These are phyloP conservation scores for Aricia agestis DNA, from an alignment of 1,140 invertebrate genomes.

Conservation along the genomic window DNA sequence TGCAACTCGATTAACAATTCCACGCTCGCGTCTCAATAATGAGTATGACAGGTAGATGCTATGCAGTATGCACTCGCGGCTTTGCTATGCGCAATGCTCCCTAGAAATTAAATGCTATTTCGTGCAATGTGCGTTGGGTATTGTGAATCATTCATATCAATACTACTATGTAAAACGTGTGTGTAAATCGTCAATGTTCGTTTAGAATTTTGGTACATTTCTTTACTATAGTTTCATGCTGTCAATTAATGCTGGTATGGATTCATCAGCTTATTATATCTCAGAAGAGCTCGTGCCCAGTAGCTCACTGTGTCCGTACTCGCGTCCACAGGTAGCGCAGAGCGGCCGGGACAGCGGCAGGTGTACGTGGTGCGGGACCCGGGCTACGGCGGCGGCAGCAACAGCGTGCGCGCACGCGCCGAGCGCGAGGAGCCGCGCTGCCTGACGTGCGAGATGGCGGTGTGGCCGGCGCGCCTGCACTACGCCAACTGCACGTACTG, in stretches of 20 bases:
- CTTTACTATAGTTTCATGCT: no score
- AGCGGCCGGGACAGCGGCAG: slow-evolving; percentile 89
- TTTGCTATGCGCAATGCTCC: not conserved
- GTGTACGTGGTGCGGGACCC: slow-evolving; percentile 87
- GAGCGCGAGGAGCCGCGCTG: slow-evolving; percentile 85
- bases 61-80: not conserved
- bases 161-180: no score
- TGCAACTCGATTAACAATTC: not conserved
- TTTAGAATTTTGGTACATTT: no score
- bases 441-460: slow-evolving; percentile 86
- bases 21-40: not conserved
- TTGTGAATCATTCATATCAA: no score
- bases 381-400: slow-evolving; percentile 60
- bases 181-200: no score
- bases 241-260: no score
- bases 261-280: no score
- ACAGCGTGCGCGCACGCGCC: slow-evolving; percentile 80
- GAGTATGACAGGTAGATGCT: not conserved
- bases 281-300: no score
- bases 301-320: not conserved
- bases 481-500: slow-evolving; percentile 90
- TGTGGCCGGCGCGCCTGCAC: slow-evolving; percentile 84
- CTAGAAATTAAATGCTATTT: not conserved
- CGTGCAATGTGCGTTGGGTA: not conserved
- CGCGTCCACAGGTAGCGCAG: slow-evolving; percentile 79